Evolutionary conservation across 92 coral and sea anemone species (phyloP), one percentile per base, ranked within the genome.

Genomic region (Heteractis magnifica): DNA sequence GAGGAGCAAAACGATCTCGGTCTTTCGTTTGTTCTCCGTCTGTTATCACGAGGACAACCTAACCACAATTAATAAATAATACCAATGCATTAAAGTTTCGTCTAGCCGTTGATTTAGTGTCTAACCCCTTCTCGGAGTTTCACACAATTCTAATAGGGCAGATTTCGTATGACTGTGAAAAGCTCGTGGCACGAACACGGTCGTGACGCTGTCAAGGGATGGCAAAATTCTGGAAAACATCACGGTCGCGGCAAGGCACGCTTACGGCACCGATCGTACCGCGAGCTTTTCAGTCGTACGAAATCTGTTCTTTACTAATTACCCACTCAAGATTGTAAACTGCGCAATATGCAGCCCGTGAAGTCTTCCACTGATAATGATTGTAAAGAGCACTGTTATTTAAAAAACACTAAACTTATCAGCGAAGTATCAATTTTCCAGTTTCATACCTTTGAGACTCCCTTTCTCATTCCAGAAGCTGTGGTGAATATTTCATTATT

Each of bases 21-120:
- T 90, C 90, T n/a, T n/a, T 81, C 10, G 87, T 90, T 51, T 90
- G 91, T 52, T 56, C 65, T 56, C 94, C 94, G 55, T 86, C 88
- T 19, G 94, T 88, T 71, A 90, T 73, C 10, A 90, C 82, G 15
- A 90, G 65, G 0, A 83, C 88, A 49, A 87, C 76, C 93, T 90
- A 68, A 23, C 20, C 3, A 13, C 11, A 68, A 21, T 4, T 26
- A 23, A 4, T 20, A 68, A 23, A 7, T 10, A 19, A 18, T 65
- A 68, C 3, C 8, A 68, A 68, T 55, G 59, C 59, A 62, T 6
- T 12, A 62, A 53, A 53, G 9, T 53, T 8, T 53, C 12, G 56
- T 7, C 56, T 7, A 53, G 56, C 8, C 8, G 12, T 53, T 7
- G 12, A 53, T 7, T 7, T 11, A 53, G 12, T 53, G 34, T 26